Evolutionary conservation across 2,113 vertebrate species (phyloP).

Genomic region (Pycnonotus jocosus): DNA sequence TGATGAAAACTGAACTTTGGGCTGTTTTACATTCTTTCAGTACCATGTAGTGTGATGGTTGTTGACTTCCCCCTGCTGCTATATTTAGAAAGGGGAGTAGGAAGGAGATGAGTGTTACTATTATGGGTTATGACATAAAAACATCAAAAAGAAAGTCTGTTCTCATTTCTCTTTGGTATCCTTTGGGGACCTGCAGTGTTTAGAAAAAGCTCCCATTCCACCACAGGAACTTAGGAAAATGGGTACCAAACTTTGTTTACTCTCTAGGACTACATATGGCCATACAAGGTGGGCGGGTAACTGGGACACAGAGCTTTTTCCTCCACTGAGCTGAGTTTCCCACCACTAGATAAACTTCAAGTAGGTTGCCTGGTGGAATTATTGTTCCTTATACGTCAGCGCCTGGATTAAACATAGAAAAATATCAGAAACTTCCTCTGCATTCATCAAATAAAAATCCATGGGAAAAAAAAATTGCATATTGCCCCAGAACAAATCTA

Average conservation of each 20-base stretch:
- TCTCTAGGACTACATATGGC: neutral
- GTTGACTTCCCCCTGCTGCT: neutral
- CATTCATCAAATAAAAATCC: slow-evolving; percentile 24
- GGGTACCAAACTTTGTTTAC: neutral
- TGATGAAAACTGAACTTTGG: neutral
- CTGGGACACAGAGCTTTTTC: neutral
- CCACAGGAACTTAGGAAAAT: slow-evolving; percentile 7
- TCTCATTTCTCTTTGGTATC: slow-evolving; percentile 13
- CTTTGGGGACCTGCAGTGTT: neutral
- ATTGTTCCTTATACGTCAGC: neutral
- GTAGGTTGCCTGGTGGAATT: neutral
- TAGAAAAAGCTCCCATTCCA: slow-evolving; percentile 2
- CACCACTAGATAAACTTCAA: slow-evolving; percentile 18
- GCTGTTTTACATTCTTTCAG: slow-evolving; percentile 32
- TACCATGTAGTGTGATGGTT: neutral
- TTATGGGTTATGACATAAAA: slow-evolving; percentile 32
- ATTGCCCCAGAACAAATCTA: slow-evolving; percentile 4
- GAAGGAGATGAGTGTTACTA: neutral
- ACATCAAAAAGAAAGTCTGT: neutral
- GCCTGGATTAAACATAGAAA: neutral
- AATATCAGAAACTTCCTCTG: slow-evolving; percentile 31
- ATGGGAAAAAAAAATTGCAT: slow-evolving; percentile 27
- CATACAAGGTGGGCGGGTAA: slow-evolving; percentile 1
- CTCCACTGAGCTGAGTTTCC: slow-evolving; percentile 18
- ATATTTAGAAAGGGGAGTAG: slow-evolving; percentile 14